phyloP scores from a whole-genome alignment of 1,140 invertebrate genomes.

The Drosophila pseudoobscura region DNA sequence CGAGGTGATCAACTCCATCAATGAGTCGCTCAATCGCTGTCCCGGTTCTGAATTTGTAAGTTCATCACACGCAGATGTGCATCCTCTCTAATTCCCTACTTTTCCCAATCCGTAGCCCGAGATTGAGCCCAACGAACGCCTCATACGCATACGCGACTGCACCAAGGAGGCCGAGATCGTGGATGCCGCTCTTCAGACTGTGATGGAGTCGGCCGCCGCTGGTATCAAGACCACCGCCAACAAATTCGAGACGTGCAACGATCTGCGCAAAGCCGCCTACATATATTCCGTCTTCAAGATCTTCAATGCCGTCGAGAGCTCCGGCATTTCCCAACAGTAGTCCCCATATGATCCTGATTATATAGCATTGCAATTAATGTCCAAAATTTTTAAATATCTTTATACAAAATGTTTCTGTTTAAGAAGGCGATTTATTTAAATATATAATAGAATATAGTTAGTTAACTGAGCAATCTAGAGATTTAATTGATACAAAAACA shows the following conservation, averaged over 20 bases:
- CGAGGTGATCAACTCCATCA: conserved; percentile 66
- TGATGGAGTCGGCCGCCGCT: conserved; percentile 88
- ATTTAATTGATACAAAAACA: too few species aligned
- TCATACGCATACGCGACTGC: conserved; percentile 84
- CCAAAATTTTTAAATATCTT: too few species aligned
- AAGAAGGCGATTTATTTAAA: too few species aligned
- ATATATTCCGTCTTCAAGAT: conserved; percentile 93
- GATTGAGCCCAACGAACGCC: conserved; percentile 87
- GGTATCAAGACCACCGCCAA: conserved; percentile 89
- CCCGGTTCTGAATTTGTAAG: conserved; percentile 26
- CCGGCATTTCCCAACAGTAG: conserved; percentile 84
- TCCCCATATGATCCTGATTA: too few species aligned
- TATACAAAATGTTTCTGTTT: too few species aligned
- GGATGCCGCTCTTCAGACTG: conserved; percentile 91
- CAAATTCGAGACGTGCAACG: conserved; percentile 90
- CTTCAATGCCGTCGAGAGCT: conserved; percentile 90
- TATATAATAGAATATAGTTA: too few species aligned
- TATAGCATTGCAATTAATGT: too few species aligned
- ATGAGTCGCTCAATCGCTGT: conserved; percentile 45
- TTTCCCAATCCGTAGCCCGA: conserved; percentile 35
- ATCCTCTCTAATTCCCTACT: too few species aligned
- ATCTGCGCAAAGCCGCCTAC: conserved; percentile 93
- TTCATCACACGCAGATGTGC: not conserved
- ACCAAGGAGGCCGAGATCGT: conserved; percentile 92
- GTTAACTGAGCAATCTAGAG: too few species aligned